Base-by-base conservation (phyloP, 2,797 vertebrate species). In the Esox lucius region DNA sequence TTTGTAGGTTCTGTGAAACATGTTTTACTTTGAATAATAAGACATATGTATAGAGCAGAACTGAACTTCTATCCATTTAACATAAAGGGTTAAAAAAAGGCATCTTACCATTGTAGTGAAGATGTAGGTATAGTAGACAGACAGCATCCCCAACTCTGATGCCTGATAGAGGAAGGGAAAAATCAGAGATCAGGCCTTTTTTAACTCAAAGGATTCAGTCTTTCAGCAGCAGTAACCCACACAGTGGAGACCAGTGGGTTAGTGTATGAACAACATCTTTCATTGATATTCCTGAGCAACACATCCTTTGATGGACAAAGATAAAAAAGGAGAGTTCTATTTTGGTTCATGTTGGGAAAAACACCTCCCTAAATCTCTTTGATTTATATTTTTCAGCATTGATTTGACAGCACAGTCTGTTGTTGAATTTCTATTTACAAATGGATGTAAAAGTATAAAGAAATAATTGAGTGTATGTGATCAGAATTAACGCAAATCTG, bases 71-170 rank as follows among this genome's bases (percentile, higher is more conserved):
- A n/a, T 59, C 22, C 19, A 59, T 4, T 9, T 2, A 59, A 7
- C n/a, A 59, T 22, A n/a, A 2, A 7, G n/a, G n/a, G 53, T 19
- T 59, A 22, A 67, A 33, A 33, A 15, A 67, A 39, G 31, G 16
- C 8, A 1, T n/a, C 94, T 95, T 94, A 95, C 95, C 95, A 95
- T 92, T 82, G 94, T 95, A 87, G 95, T 95, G 89, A 95, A 95
- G 91, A 95, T 95, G 85, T 95, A 95, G 9, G 94, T 95, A 85
- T 95, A 95, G 87, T 94, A 94, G 80, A 93, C 91, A 39, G 95
- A 95, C 15, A 92, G 93, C 95, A 95, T 95, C 75, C 95, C 70
- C 17, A 71, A 53, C 33, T 71, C 51, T 35, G 70, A 56, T n/a
- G 70, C 70, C 70, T 71, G 35, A 46, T 19, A 51, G 68, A 49